phyloP scores from a whole-genome alignment of 1,140 invertebrate genomes.

The Camponotus pennsylvanicus region DNA sequence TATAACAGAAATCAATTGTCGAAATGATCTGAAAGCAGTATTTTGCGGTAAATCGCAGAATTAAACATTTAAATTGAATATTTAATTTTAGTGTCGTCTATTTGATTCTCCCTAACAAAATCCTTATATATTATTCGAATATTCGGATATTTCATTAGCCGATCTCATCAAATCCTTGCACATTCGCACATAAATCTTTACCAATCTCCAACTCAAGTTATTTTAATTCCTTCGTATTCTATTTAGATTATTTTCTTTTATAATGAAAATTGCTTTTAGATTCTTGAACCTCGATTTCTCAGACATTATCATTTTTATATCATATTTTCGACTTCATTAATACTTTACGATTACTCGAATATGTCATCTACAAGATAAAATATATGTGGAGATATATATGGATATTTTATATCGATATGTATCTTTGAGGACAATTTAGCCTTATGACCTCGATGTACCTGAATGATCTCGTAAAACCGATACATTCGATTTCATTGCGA shows the following conservation, averaged over 20 bases:
- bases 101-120: neutral
- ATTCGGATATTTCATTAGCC: neutral
- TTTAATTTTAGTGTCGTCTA: neutral
- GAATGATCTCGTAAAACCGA: conserved; percentile 57
- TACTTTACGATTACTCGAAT: neutral
- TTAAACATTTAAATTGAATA: neutral
- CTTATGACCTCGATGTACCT: neutral
- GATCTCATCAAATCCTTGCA: neutral
- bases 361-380: neutral
- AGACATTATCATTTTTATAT: neutral
- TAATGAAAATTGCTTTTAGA: neutral
- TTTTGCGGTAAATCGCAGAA: neutral
- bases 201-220: neutral
- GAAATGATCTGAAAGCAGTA: neutral
- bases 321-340: neutral
- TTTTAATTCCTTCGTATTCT: neutral
- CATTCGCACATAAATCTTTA: neutral
- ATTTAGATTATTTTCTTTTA: neutral
- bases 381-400: neutral
- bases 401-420: neutral
- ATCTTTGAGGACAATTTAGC: neutral
- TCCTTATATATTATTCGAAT: neutral
- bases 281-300: neutral
- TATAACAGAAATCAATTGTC: conserved; percentile 3
- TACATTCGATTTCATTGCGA: conserved; percentile 61